Evolutionary conservation across 2,888 invertebrate species (phyloP), one percentile per base, ranked within the genome.

Genomic region (Yponomeuta malinellus): DNA sequence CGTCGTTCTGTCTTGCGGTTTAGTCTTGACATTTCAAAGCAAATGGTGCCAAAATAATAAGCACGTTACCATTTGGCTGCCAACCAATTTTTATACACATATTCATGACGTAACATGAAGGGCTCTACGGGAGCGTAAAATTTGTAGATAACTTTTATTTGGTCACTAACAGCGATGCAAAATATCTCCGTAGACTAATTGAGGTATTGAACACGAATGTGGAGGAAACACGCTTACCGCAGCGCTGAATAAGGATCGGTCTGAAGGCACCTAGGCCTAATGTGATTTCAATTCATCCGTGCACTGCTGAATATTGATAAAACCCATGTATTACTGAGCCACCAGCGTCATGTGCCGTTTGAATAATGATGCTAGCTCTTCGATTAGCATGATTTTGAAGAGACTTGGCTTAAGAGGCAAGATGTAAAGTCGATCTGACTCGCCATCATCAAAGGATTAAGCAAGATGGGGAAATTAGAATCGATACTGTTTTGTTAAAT

Each of bases 101-200:
- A 29, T 65, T 64, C 12, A 65, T 33, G 33, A 31, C 65, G 65
- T 29, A 29, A 65, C 31, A 33, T 65, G 12, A 31, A 31, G 12
- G 65, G 1, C 33, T 65, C 52, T 59, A 59, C 15, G 52, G 15
- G 12, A 59, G 52, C 52, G 52, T 15, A 15, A 59, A 59, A 59
- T 59, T 15, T 2, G 52, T 59, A 59, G 15, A 2, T 59, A 15
- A 59, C 12, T 1, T 59, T 59, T 59, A 23, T 65, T 29, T 31
- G 9, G 31, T 1, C 12, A 29, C 2, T 5, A 67, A 2, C 67
- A 43, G 37, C 15, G 48, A 68, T 37, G 68, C 68, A 68, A 48
- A 48, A 68, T 43, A 15, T 23, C 48, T 43, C 68, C 68, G n/a
- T 67, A 23, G 43, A 48, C n/a, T 68, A 68, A 68, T 68, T 68